Evolutionary conservation across 2,797 vertebrate genomes (phyloP), one percentile per base, ranked within the genome.

Genomic region (Alca torda): DNA sequence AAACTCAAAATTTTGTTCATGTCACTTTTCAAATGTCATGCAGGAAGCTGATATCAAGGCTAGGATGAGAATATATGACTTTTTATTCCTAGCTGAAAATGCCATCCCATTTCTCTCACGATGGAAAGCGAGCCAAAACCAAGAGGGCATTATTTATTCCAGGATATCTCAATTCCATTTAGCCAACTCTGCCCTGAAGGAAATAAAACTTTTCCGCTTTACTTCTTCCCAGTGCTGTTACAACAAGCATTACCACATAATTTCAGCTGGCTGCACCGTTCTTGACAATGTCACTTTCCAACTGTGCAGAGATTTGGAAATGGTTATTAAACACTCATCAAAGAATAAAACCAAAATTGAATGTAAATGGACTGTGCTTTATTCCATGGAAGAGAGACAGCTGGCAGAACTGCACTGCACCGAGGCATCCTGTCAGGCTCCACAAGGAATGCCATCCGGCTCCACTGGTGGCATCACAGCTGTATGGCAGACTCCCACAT

Each of bases 271-370:
- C 75, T 91, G 92, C 96, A 97, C 97, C 96, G 96, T 79, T 97
- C 90, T 91, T 95, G 89, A 94, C 96, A 95, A 85, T 87, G 83
- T 94, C 93, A 95, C 95, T 95, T 94, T 89, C 95, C 90, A 94
- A 95, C 95, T 93, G 96, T 83, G 95, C 84, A 91, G 87, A 95
- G 95, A 95, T 96, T 92, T 97, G 90, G 83, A 95, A 96, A 93
- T 46, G 87, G 93, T 90, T 96, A 96, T 97, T 96, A 97, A 97
- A 96, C 83, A 91, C 90, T 96, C 96, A 95, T 96, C 96, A 97
- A 96, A 97, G 96, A 96, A 95, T 91, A 97, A 97, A 97, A 95
- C 9, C 93, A 91, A 96, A 96, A 96, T 86, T 94, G 91, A 96
- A 96, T 96, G 59, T 91, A 97, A 97, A 97, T 85, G 85, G 93